phyloP scores from a whole-genome alignment of 2,113 vertebrate genomes.

The Actenoides hombroni region DNA sequence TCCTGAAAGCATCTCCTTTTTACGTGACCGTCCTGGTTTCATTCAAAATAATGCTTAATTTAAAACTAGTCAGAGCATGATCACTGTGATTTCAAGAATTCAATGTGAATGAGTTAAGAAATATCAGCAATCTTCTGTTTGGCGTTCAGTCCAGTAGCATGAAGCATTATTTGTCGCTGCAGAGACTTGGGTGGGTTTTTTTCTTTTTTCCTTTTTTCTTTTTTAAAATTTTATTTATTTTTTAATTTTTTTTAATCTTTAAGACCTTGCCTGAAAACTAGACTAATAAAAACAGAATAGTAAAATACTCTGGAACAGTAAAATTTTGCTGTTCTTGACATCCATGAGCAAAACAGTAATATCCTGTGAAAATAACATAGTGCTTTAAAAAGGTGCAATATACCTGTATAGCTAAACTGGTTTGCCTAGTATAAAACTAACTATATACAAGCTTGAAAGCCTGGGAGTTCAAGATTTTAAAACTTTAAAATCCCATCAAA shows the following conservation, averaged over 20 bases:
- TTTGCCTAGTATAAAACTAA: conserved; percentile 82
- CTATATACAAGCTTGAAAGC: conserved; percentile 79
- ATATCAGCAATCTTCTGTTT: conserved; percentile 67
- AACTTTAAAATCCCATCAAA: conserved; percentile 81
- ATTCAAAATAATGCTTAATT: conserved; percentile 63
- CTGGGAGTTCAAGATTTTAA: conserved; percentile 77
- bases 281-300: conserved; percentile 79
- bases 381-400: conserved; percentile 82
- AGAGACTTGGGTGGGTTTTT: conserved; percentile 68
- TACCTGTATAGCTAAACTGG: conserved; percentile 77
- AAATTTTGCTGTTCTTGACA: conserved; percentile 80
- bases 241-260: neutral
- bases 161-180: conserved; percentile 61
- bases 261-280: conserved; percentile 80
- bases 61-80: conserved; percentile 62
- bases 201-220: conserved; percentile 15
- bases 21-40: conserved; percentile 40
- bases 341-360: conserved; percentile 81
- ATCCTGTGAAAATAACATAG: conserved; percentile 80
- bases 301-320: conserved; percentile 82
- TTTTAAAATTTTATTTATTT: conserved; percentile 55
- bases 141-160: conserved; percentile 66
- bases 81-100: conserved; percentile 71
- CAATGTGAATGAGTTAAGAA: conserved; percentile 67
- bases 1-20: conserved; percentile 66